Evolutionary conservation across 2,888 invertebrate genomes (phyloP), one percentile per base, ranked within the genome.

Genomic region (Cacoxenus indagator): DNA sequence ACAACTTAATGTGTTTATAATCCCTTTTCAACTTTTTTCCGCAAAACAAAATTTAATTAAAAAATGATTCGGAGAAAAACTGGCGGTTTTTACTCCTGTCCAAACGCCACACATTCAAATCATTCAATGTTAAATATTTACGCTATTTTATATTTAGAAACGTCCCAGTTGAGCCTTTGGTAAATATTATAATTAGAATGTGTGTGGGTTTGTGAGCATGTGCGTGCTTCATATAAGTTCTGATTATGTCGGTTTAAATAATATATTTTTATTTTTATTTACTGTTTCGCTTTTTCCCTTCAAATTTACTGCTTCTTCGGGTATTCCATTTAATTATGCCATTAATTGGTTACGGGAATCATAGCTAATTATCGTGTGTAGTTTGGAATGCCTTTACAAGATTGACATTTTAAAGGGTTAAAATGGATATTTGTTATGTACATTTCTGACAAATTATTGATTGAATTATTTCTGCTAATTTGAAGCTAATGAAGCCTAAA

Each of bases 11-110:
- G 27, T 6, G 57, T 57, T 26, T 4, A 29, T 29, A 29, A 29
- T 57, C 29, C 11, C 19, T 11, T 62, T 4, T 48, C 19, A 64
- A 54, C 67, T 45, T 37, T 37, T 37, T 27, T 24, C 37, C 31
- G 24, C 29, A 19, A 65, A 57, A 14, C 8, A 14, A n/a, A 19
- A 51, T 4, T 29, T 43, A 45, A 19, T 22, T 31, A 11, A 17
- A 43, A 61, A 64, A 43, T 43, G n/a, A n/a, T n/a, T n/a, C n/a
- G n/a, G n/a, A n/a, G n/a, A n/a, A n/a, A n/a, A n/a, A n/a, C n/a
- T n/a, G n/a, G n/a, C 64, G 57, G 59, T 19, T 29, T 64, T 48
- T 43, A 14, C 26, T 46, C 46, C 27, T 64, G 37, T 37, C n/a
- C n/a, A n/a, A n/a, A n/a, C n/a, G n/a, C n/a, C n/a, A n/a, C n/a